Base-by-base conservation (phyloP, 2,797 vertebrate species). In the Crocodylus rhombifer region DNA sequence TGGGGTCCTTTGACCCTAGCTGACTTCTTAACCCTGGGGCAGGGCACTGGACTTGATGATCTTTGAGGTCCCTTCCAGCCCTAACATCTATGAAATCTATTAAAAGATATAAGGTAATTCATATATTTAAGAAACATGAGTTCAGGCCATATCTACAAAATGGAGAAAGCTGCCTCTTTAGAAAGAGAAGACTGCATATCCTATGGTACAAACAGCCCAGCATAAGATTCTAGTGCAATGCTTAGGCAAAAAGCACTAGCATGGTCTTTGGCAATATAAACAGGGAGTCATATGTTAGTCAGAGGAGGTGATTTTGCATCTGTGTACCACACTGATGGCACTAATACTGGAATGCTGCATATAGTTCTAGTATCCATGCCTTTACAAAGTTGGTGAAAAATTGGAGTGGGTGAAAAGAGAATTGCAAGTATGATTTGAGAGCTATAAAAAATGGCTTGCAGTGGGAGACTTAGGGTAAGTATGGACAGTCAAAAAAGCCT, bases 381-480 rank as follows among this genome's bases (percentile, higher is more conserved):
- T 91, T 85, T 83, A 84, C 88, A 86, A 9, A 8, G 3, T 60
- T 62, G 7, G 64, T 91, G 86, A 93, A 95, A 93, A 82, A 28
- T 33, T 51, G 28, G 82, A 85, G 57, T 84, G 18, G 30, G 30
- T 83, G 60, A 75, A 9, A 42, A 67, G 42, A 77, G 64, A 77
- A 80, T 75, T 79, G 25, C 93, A 93, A 91, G 8, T 56, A 42
- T 86, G 9, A 58, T 84, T 90, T 88, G 11, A 80, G 57, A 57
- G 85, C 67, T 51, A 14, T 33, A 73, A 42, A 51, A 73, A 73
- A 51, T 26, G 69, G 14, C 26, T 51, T 25, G 25, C 26, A 26
- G 51, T 51, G 7, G 26, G 36, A 26, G 36, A 8, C 7, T 51
- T 51, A 51, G 42, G 10, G 2, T 51, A 51, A 51, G 42, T 51